Conservation (phyloP, 2,797 vertebrate genomes). For the Discoglossus pictus region DNA sequence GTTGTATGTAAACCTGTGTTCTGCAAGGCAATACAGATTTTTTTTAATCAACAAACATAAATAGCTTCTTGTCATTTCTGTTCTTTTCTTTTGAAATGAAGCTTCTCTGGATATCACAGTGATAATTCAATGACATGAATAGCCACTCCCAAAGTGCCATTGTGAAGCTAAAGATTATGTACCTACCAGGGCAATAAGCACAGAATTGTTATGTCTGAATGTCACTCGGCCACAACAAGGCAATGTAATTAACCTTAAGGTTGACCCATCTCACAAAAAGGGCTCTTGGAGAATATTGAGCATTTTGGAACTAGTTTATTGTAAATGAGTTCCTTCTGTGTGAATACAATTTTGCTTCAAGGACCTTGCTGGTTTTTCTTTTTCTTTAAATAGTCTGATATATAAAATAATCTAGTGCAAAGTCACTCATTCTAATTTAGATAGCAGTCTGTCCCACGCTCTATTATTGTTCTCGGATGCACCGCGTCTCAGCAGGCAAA, state of each 20-base stretch:
- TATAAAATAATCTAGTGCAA: no score
- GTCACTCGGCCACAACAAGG: conserved; percentile 21
- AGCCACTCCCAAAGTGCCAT: conserved; percentile 30
- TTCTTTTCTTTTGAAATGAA: conserved; percentile 24
- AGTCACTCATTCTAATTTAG: no score
- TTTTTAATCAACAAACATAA: conserved; percentile 27
- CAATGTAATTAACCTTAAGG: conserved; percentile 6
- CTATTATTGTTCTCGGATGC: no score
- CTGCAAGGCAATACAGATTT: conserved; percentile 5
- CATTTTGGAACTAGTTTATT: no score
- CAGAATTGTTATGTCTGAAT: conserved; percentile 35
- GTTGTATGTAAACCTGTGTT: conserved; percentile 8
- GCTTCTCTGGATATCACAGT: conserved; percentile 12
- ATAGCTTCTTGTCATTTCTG: conserved; percentile 30
- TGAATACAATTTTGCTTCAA: no score
- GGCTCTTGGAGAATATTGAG: not conserved
- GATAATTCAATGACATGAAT: conserved; percentile 43
- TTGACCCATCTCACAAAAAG: conserved; percentile 1
- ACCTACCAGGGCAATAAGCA: conserved; percentile 32
- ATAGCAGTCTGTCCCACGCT: no score
- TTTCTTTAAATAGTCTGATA: no score
- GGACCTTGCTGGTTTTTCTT: no score
- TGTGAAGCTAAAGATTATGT: conserved; percentile 40
- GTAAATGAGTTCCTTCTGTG: no score
- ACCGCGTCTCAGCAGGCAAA: no score